These are phyloP conservation scores for Micropterix aruncella DNA, from an alignment of 2,888 invertebrate genomes.

Conservation along the genomic window DNA sequence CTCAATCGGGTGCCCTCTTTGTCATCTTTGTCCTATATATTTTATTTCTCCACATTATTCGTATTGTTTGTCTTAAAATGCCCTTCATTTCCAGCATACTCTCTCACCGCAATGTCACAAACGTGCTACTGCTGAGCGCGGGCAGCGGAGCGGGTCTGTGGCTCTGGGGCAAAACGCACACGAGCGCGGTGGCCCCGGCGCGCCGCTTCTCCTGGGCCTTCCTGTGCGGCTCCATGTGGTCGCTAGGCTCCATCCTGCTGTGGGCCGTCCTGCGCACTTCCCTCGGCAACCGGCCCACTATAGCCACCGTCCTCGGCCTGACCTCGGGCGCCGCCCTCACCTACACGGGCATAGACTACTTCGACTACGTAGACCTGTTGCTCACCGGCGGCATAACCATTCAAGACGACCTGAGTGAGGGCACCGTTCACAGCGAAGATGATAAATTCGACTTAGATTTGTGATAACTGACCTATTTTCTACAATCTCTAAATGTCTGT, in stretches of 20 bases:
- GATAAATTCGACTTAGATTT: constrained; percentile 38
- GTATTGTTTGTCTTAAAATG: no score
- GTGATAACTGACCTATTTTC: constrained; percentile 13
- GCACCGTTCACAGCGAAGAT: constrained; percentile 33
- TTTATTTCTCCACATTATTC: no score
- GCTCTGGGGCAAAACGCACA: constrained; percentile 66
- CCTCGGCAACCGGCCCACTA: constrained; percentile 51
- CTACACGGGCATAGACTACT: constrained; percentile 46
- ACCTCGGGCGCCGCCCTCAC: constrained; percentile 52
- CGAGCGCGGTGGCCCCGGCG: constrained; percentile 46
- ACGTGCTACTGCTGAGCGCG: constrained; percentile 65
- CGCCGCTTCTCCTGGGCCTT: constrained; percentile 57
- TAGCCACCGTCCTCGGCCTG: constrained; percentile 57
- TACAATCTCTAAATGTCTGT: background rate
- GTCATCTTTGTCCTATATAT: no score
- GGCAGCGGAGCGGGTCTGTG: constrained; percentile 74
- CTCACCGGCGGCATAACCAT: constrained; percentile 36
- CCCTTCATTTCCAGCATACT: constrained; percentile 52
- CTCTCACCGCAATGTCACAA: constrained; percentile 64
- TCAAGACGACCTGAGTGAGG: constrained; percentile 27
- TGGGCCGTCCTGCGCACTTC: constrained; percentile 79
- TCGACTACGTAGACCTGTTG: constrained; percentile 46
- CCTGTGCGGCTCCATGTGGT: constrained; percentile 67
- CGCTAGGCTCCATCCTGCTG: constrained; percentile 76
- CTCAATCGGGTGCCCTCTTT: no score